A percentile compares a stretch with the other conserved stretches of the same genome.
Conservation (phyloP, 1,140 invertebrate species). For the Sycophila sp. region DNA sequence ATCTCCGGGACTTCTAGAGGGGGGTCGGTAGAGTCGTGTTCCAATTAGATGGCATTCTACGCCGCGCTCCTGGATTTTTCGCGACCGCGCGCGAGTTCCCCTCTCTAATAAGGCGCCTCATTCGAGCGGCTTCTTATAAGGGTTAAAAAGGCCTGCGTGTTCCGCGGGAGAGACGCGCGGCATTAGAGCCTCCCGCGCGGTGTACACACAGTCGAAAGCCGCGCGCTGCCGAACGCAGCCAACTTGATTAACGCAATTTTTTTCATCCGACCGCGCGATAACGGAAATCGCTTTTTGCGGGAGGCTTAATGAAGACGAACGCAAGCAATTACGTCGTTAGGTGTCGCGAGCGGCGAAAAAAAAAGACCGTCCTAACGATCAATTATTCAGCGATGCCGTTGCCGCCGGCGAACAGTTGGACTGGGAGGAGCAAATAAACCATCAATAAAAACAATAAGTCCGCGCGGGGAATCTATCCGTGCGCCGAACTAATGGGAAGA, state of each 20-base stretch:
- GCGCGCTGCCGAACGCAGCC: too few species aligned
- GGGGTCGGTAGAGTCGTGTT: slow-evolving; percentile 65
- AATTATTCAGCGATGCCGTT: too few species aligned
- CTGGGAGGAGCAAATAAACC: neutral
- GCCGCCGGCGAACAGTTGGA: too few species aligned
- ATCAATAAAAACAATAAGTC: neutral
- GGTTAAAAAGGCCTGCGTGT: neutral
- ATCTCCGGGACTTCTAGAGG: too few species aligned
- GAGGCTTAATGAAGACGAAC: neutral
- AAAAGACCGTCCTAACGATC: too few species aligned
- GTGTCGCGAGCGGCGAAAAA: neutral
- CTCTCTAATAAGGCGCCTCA: slow-evolving; percentile 52
- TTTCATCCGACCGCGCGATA: neutral
- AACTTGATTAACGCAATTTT: too few species aligned
- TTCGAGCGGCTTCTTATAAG: slow-evolving; percentile 16
- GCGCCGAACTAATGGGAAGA: too few species aligned
- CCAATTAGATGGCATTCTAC: slow-evolving; percentile 58
- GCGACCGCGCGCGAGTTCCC: slow-evolving; percentile 30
- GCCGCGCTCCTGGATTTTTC: slow-evolving; percentile 49
- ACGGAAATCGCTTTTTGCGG: neutral
- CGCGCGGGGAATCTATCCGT: neutral
- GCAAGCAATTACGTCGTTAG: neutral
- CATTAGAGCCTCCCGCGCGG: too few species aligned
- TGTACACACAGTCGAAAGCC: too few species aligned
- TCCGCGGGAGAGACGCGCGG: neutral